Evolutionary conservation across 1,140 invertebrate genomes (phyloP).

Genomic region (Ceratina japonica): DNA sequence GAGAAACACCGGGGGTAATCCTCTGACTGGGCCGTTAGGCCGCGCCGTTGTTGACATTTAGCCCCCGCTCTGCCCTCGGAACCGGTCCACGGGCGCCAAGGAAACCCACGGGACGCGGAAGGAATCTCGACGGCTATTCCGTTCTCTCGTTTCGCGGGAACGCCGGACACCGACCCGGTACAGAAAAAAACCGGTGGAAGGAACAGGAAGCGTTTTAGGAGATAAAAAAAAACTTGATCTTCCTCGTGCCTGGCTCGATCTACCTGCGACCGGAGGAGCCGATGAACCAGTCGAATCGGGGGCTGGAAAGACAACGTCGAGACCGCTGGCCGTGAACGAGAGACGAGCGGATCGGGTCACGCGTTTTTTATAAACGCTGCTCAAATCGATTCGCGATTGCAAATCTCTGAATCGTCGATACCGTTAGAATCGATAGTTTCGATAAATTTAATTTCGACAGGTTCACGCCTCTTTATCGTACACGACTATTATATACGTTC

Average conservation of each 20-base stretch:
- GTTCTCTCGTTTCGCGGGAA: constrained; percentile 25
- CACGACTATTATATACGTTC: too few relatives aligned
- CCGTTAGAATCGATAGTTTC: too few relatives aligned
- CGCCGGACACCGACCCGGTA: constrained; percentile 12
- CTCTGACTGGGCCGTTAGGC: constrained; percentile 75
- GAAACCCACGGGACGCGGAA: constrained; percentile 21
- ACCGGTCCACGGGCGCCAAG: constrained; percentile 65
- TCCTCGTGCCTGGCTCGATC: constrained; percentile 55
- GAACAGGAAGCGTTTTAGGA: constrained; percentile 5
- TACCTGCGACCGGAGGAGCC: constrained; percentile 24
- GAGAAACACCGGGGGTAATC: constrained; percentile 66
- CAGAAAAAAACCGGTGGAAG: neutral
- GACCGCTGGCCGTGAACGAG: too few relatives aligned
- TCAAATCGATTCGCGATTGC: too few relatives aligned
- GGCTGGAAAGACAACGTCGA: too few relatives aligned
- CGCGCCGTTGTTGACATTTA: constrained; percentile 75
- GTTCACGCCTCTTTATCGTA: too few relatives aligned
- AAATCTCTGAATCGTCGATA: too few relatives aligned
- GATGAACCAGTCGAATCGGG: too few relatives aligned
- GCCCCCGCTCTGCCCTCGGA: constrained; percentile 65
- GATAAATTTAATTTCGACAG: too few relatives aligned
- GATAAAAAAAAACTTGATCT: constrained; percentile 63
- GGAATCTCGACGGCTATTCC: constrained; percentile 21
- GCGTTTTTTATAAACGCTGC: too few relatives aligned
- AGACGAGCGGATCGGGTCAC: too few relatives aligned